Conservation (phyloP, 2,113 vertebrate species). For the Cathartes aura region DNA sequence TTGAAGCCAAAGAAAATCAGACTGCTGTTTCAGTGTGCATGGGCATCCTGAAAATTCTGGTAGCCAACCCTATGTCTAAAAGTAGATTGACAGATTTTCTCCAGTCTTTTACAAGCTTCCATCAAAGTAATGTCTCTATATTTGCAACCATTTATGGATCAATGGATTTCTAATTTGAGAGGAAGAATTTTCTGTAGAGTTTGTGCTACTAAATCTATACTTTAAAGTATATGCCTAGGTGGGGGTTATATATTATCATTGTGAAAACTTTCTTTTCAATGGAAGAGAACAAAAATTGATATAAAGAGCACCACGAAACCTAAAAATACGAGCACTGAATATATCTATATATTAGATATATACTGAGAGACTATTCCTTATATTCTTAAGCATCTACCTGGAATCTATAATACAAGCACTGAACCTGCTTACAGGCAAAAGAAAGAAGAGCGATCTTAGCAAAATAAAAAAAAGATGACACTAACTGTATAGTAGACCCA, state of each 20-base stretch:
- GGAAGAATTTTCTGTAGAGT: background rate
- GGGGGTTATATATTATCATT: background rate
- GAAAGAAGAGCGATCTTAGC: background rate
- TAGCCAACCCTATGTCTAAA: background rate
- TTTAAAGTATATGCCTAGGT: background rate
- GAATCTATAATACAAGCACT: background rate
- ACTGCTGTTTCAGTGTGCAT: background rate
- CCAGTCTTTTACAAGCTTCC: background rate
- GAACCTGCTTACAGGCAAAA: background rate
- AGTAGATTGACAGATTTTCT: background rate
- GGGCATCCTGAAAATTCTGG: background rate
- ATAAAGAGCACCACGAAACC: background rate
- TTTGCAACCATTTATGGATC: background rate
- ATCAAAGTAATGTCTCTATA: background rate
- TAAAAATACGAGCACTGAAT: background rate
- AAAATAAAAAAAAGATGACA: background rate
- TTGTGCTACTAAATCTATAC: background rate
- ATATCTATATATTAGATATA: background rate
- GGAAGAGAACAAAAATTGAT: background rate
- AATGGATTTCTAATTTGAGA: background rate
- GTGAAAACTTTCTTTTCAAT: background rate
- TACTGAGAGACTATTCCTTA: background rate
- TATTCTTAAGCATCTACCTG: background rate
- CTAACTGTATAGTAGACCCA: background rate
- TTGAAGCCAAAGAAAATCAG: background rate